Percentiles rank a stretch among this genome's conserved stretches.
These are phyloP conservation scores for Agonopterix subpropinquella DNA, from an alignment of 2,888 invertebrate genomes.

Conservation along the genomic window DNA sequence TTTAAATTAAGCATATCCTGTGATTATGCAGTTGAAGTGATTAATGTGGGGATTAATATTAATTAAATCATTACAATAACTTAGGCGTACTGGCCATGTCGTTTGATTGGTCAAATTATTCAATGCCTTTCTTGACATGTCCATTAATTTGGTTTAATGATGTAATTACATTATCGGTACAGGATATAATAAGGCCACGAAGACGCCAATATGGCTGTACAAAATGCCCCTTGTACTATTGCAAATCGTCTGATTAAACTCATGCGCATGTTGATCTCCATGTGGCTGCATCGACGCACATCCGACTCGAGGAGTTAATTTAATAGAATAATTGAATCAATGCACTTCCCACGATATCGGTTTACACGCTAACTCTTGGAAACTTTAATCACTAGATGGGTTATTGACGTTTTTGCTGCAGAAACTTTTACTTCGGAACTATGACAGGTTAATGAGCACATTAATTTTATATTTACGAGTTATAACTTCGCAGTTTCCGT, in stretches of 20 bases:
- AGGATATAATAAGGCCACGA: constrained; percentile 6
- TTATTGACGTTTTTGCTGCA: constrained; percentile 12
- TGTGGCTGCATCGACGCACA: constrained; percentile 24
- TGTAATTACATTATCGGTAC: constrained; percentile 18
- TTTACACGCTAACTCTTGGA: constrained; percentile 18
- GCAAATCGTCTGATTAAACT: constrained; percentile 7
- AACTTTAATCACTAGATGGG: constrained; percentile 17
- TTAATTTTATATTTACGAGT: constrained; percentile 3
- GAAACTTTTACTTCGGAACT: constrained; percentile 10
- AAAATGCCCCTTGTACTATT: constrained; percentile 4
- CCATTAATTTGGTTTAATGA: constrained; percentile 5
- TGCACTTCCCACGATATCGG: constrained; percentile 26
- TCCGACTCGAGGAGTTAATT: constrained; percentile 34
- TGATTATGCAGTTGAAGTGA: too few relatives aligned
- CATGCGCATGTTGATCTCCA: constrained; percentile 36
- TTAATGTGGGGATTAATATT: too few relatives aligned
- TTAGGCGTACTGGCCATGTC: too few relatives aligned
- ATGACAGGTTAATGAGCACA: constrained; percentile 13
- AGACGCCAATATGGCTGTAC: constrained; percentile 2
- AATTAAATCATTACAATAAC: too few relatives aligned
- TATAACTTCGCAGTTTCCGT: too few relatives aligned
- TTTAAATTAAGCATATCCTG: too few relatives aligned
- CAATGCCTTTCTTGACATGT: not conserved
- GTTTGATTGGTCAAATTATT: not conserved
- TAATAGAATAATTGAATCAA: constrained; percentile 46